A percentile compares a stretch with the other conserved stretches of the same genome.
Evolutionary conservation across 1,140 invertebrate genomes (phyloP).

Genomic region (Caenorhabditis tropicalis): DNA sequence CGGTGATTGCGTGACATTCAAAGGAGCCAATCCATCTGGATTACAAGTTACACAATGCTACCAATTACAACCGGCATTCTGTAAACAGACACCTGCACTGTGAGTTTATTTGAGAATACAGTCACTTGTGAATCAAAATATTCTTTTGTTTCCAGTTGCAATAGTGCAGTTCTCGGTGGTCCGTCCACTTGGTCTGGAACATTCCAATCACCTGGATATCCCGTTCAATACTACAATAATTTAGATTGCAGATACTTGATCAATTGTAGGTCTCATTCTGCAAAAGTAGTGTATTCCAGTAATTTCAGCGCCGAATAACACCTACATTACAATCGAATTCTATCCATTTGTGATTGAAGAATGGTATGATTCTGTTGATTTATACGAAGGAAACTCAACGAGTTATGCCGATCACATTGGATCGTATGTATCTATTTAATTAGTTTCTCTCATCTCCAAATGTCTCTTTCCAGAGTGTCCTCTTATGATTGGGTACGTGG

Average conservation of each 20-base stretch:
- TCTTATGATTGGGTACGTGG: background rate
- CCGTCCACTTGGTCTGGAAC: background rate
- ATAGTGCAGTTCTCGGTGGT: background rate
- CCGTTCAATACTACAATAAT: background rate
- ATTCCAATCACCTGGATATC: slow-evolving; percentile 3
- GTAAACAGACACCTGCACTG: slow-evolving; percentile 16
- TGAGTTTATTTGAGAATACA: background rate
- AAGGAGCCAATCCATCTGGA: background rate
- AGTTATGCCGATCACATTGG: background rate
- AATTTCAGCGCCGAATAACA: background rate
- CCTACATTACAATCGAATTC: background rate
- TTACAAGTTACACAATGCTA: slow-evolving; percentile 13
- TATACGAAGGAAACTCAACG: background rate
- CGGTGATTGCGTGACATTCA: slow-evolving; percentile 7
- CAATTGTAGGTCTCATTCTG: background rate
- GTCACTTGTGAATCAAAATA: background rate
- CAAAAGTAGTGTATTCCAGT: background rate
- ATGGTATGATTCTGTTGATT: background rate
- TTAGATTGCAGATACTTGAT: background rate
- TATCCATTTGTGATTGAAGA: slow-evolving; percentile 4
- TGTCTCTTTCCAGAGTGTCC: background rate
- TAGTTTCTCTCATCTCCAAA: background rate
- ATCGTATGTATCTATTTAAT: background rate
- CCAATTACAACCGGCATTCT: background rate
- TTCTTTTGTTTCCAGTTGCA: background rate